Evolutionary conservation across 2,797 vertebrate genomes (phyloP).

Genomic region (Phataginus tricuspis): DNA sequence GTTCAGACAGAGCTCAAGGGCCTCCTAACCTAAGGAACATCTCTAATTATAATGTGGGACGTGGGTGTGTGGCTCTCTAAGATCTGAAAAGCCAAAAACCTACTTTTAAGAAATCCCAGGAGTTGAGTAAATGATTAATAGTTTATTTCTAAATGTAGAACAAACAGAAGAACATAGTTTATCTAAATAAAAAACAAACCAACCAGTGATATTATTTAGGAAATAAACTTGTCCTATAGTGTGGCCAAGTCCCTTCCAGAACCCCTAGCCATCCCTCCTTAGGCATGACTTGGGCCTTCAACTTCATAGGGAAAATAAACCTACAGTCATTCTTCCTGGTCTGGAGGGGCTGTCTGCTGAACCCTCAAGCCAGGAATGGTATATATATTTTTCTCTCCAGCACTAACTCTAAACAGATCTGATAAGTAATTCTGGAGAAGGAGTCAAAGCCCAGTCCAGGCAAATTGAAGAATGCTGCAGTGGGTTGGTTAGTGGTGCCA

Average conservation of each 20-base stretch:
- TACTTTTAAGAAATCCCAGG: not conserved
- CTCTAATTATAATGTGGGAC: not conserved
- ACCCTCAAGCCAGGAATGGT: not conserved
- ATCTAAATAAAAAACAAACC: not conserved
- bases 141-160: not conserved
- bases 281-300: not conserved
- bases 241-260: not conserved
- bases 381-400: not conserved
- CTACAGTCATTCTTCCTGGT: not conserved
- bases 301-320: not conserved
- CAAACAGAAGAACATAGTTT: not conserved
- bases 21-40: not conserved
- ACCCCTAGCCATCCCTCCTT: not conserved
- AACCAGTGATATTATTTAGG: not conserved
- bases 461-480: not conserved
- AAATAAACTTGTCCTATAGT: not conserved
- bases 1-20: not conserved
- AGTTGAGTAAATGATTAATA: not conserved
- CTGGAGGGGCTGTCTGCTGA: not conserved
- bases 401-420: not conserved
- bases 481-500: not conserved
- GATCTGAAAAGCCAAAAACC: not conserved
- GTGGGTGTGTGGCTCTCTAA: not conserved
- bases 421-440: not conserved
- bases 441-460: not conserved